A percentile compares a stretch with the other conserved stretches of the same genome.
phyloP scores from a whole-genome alignment of 2,888 invertebrate genomes.

The Ophraella communa region DNA sequence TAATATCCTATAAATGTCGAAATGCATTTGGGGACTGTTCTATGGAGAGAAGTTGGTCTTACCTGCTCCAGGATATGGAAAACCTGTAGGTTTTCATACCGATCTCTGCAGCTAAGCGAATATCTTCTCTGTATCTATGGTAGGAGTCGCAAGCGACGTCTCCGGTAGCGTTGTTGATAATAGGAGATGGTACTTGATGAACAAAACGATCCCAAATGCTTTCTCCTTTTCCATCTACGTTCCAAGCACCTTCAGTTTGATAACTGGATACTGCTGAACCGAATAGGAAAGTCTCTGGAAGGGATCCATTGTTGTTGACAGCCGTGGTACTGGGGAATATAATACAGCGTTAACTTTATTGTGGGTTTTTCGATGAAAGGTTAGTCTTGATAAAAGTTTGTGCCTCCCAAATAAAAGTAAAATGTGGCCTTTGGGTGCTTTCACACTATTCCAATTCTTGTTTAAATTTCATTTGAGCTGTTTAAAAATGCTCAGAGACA shows the following conservation, averaged over 20 bases:
- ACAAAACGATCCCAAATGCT: conserved; percentile 34
- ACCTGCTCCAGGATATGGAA: conserved; percentile 45
- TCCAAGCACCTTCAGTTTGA: conserved; percentile 57
- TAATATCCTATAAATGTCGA: conserved; percentile 54
- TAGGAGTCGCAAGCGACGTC: conserved; percentile 73
- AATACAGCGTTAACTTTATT: too few species aligned
- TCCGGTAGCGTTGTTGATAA: conserved; percentile 59
- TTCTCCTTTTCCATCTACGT: conserved; percentile 64
- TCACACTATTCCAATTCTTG: too few species aligned
- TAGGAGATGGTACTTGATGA: conserved; percentile 15
- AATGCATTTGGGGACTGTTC: too few species aligned
- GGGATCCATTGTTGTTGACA: conserved; percentile 57
- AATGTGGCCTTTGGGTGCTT: too few species aligned
- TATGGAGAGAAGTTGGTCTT: too few species aligned
- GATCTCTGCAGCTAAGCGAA: conserved; percentile 63
- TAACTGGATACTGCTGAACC: conserved; percentile 54
- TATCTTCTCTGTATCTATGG: conserved; percentile 69
- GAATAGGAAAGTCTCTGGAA: conserved; percentile 51
- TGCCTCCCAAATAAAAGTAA: too few species aligned
- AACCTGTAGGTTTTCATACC: conserved; percentile 65
- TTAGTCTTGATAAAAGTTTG: too few species aligned
- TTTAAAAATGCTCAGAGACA: too few species aligned
- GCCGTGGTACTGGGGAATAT: background rate
- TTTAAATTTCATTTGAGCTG: too few species aligned
- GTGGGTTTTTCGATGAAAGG: too few species aligned